Evolutionary conservation across 1,140 invertebrate species (phyloP), one percentile per base, ranked within the genome.

Genomic region (Drosophila littoralis): DNA sequence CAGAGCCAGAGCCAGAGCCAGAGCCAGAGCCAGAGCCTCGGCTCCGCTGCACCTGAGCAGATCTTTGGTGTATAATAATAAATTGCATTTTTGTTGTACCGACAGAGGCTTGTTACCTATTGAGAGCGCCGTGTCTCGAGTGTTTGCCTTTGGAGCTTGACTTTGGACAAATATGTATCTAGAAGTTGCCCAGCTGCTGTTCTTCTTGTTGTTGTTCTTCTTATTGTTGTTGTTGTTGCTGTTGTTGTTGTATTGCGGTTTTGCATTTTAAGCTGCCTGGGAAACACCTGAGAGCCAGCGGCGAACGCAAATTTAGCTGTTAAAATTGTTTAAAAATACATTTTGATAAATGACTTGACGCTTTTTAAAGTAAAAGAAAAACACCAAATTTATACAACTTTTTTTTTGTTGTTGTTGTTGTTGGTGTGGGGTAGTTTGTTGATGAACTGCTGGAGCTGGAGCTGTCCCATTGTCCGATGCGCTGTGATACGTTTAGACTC

Each of bases 331-430:
- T 58, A 77, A 63, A 80, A 75, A 67, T 77, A 85, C 48, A 81
- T 77, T 77, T 84, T 85, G 77, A 84, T 85, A 84, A 84, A 84
- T 84, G 81, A 85, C 73, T 73, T 57, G 73, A 74, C 77, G 60
- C 28, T 79, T 82, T 79, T 64, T 13, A 48, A 8, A 28, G 17
- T 28, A 32, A 28, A 48, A 6, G 17, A 28, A 33, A 8, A 32
- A 45, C 28, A 36, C 38, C 1, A 7, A 32, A 17, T 35, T 7
- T 8, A 38, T 6, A 22, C 7, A 42, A 57, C 9, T 5, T 42
- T 55, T 55, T 15, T 66, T 57, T 64, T 33, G 32, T 33, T 46
- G 42, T 15, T 5, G 2, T 9, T 40, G n/a, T 57, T 3, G 3
- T 32, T 42, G 48, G 7, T 22, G 32, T 9, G 43, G 15, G 13